Conservation (phyloP, 2,888 invertebrate genomes). For the Drosophila parthenogenetica region DNA sequence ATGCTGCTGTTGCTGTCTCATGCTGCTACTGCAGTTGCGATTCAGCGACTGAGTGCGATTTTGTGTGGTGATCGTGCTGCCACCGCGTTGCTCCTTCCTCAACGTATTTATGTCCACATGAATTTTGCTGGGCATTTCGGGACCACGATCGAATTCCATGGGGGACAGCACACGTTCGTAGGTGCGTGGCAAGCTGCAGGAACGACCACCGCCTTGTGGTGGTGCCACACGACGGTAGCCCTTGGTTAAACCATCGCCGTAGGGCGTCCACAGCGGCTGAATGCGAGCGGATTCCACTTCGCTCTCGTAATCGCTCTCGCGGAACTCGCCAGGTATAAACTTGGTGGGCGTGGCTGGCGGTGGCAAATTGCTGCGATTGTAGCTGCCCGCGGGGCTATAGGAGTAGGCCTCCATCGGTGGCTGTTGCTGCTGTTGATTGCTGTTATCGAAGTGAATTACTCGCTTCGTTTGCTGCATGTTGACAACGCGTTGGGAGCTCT, state of each 20-base stretch:
- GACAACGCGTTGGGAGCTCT: conserved; percentile 88
- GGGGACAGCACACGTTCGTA: conserved; percentile 87
- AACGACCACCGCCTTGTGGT: conserved; percentile 85
- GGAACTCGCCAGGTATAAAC: conserved; percentile 88
- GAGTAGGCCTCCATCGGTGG: conserved; percentile 85
- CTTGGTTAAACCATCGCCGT: conserved; percentile 87
- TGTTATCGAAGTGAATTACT: conserved; percentile 88
- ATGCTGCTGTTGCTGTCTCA: conserved; percentile 62
- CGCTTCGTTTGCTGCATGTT: conserved; percentile 90
- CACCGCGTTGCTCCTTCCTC: conserved; percentile 74
- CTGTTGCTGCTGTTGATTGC: conserved; percentile 84
- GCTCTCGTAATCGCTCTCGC: conserved; percentile 90
- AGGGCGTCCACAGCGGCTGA: conserved; percentile 88
- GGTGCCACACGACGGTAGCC: conserved; percentile 88
- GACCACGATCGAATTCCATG: conserved; percentile 87
- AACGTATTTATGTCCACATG: conserved; percentile 76
- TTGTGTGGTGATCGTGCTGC: conserved; percentile 70
- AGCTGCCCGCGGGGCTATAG: conserved; percentile 84
- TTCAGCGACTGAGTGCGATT: conserved; percentile 82
- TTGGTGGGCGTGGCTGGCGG: conserved; percentile 88
- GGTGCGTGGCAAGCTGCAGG: conserved; percentile 86
- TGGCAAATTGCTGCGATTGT: conserved; percentile 83
- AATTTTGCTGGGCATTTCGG: conserved; percentile 85
- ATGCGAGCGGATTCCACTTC: conserved; percentile 88
- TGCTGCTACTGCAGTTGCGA: conserved; percentile 77